Evolutionary conservation across 2,888 invertebrate species (phyloP).

Genomic region (Aethes cnicana): DNA sequence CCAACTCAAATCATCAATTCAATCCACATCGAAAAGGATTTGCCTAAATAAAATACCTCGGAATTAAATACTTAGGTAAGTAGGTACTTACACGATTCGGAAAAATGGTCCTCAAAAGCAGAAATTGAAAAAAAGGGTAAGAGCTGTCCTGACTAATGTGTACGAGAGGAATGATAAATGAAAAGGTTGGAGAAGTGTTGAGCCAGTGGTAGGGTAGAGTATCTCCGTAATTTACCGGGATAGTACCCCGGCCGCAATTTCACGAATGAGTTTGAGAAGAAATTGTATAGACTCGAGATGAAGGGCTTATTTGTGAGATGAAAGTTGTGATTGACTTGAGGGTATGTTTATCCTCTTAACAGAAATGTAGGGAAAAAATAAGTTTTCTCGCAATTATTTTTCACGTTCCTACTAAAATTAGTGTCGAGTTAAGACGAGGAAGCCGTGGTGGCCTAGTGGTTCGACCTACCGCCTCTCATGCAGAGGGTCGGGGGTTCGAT

Average conservation of each 20-base stretch:
- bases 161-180: conserved; percentile 29
- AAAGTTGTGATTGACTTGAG: conserved; percentile 19
- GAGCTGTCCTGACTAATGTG: conserved; percentile 23
- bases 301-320: conserved; percentile 15
- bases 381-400: too few species aligned
- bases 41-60: not conserved
- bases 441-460: too few species aligned
- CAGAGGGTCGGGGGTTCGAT: too few species aligned
- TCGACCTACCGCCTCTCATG: too few species aligned
- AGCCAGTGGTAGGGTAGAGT: conserved; percentile 18
- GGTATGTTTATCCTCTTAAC: not conserved
- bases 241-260: conserved; percentile 19
- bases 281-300: conserved; percentile 27
- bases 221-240: conserved; percentile 25
- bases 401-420: too few species aligned
- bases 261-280: conserved; percentile 19
- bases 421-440: too few species aligned
- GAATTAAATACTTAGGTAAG: conserved; percentile 14
- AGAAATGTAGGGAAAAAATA: too few species aligned
- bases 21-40: not conserved
- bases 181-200: conserved; percentile 28
- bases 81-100: conserved; percentile 11
- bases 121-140: conserved; percentile 26
- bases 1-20: not conserved
- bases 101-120: conserved; percentile 10